Conservation (phyloP, 2,797 vertebrate genomes). For the Vespertilio murinus region DNA sequence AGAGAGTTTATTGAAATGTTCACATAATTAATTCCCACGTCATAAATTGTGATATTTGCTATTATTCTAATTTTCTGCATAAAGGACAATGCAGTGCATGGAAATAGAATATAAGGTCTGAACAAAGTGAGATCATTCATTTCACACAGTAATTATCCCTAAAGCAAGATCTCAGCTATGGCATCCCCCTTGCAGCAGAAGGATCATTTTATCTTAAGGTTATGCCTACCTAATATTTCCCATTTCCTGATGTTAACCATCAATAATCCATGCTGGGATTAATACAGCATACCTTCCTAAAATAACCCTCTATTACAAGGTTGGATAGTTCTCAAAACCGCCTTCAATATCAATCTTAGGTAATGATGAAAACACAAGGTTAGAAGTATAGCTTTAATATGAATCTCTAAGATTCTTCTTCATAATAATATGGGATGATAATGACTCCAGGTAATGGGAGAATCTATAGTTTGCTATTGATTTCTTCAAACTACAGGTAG, state of each 20-base stretch:
- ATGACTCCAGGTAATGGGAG: constrained; percentile 48
- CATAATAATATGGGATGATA: constrained; percentile 54
- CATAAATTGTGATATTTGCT: constrained; percentile 3
- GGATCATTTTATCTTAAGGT: constrained; percentile 73
- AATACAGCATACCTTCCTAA: constrained; percentile 73
- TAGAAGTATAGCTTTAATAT: constrained; percentile 64
- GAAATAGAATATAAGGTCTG: constrained; percentile 29
- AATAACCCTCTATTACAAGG: constrained; percentile 79
- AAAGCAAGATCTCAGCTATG: constrained; percentile 37
- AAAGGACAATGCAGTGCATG: background rate
- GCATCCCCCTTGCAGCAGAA: constrained; percentile 55
- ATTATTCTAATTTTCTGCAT: constrained; percentile 44
- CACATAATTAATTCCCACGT: background rate
- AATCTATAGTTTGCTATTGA: constrained; percentile 48
- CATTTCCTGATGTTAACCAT: constrained; percentile 70
- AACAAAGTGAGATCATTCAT: constrained; percentile 47
- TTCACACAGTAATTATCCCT: constrained; percentile 51
- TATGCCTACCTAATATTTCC: constrained; percentile 64
- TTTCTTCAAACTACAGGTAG: constrained; percentile 43
- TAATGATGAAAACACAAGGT: constrained; percentile 76
- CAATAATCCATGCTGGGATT: constrained; percentile 76
- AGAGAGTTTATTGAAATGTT: constrained; percentile 15
- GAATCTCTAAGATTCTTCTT: constrained; percentile 57
- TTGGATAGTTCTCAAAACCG: constrained; percentile 73
- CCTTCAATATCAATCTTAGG: constrained; percentile 76